Evolutionary conservation across 2,113 vertebrate species (phyloP).

Genomic region (Falcunculus frontatus): DNA sequence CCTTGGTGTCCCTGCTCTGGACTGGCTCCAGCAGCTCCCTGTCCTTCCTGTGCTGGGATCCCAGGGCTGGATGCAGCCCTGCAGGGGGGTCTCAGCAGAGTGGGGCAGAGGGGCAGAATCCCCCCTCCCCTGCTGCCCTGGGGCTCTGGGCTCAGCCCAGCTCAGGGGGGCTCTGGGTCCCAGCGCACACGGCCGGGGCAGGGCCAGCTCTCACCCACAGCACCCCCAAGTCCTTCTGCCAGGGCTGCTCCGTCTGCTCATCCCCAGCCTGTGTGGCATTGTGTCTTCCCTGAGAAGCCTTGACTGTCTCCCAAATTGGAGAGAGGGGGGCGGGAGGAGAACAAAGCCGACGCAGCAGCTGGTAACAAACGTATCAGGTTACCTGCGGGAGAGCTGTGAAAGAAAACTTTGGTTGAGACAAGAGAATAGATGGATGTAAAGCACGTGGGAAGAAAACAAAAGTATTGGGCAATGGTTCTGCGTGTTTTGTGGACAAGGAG

Average conservation of each 20-base stretch:
- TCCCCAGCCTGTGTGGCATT: neutral
- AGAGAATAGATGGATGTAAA: neutral
- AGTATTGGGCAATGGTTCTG: neutral
- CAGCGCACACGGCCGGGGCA: neutral
- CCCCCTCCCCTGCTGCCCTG: neutral
- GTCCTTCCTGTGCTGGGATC: neutral
- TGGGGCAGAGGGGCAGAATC: neutral
- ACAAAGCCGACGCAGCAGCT: neutral
- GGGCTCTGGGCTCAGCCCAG: neutral
- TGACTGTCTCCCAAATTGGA: neutral
- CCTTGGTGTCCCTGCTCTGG: neutral
- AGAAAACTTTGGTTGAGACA: neutral
- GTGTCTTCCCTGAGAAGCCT: neutral
- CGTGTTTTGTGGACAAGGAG: neutral
- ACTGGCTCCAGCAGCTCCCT: neutral
- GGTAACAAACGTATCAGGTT: neutral
- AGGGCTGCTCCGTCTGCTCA: neutral
- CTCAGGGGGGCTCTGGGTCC: neutral
- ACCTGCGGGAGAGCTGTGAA: fast-evolving
- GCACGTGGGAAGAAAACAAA: neutral
- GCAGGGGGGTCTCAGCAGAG: neutral
- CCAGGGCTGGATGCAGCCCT: neutral
- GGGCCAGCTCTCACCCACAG: neutral
- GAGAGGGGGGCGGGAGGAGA: fast-evolving
- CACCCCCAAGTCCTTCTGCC: neutral